These are phyloP conservation scores for Medauroidea extradentata DNA, from an alignment of 1,140 invertebrate genomes.

Conservation along the genomic window DNA sequence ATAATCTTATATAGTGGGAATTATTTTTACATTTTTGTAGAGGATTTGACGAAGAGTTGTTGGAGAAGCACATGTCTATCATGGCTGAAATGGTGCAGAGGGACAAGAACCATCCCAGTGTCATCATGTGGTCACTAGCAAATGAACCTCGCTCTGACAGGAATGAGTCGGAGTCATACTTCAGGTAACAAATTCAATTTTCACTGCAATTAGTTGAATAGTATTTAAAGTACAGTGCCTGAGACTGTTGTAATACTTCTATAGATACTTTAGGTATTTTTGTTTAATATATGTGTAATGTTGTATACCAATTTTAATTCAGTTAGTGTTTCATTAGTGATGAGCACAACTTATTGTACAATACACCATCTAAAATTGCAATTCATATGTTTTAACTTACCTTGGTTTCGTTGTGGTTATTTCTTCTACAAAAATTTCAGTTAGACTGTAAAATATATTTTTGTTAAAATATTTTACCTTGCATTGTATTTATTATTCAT, in stretches of 20 bases:
- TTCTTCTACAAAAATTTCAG: no score
- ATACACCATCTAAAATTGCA: no score
- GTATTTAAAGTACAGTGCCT: constrained; percentile 4
- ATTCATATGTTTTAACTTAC: no score
- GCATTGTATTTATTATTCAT: no score
- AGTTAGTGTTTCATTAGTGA: no score
- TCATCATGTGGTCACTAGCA: constrained; percentile 62
- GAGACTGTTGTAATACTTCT: not conserved
- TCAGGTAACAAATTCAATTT: constrained; percentile 42
- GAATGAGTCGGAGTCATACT: constrained; percentile 48
- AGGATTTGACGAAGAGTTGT: constrained; percentile 36
- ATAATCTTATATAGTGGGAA: no score
- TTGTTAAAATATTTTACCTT: no score
- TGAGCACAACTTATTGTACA: no score
- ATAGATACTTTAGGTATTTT: not conserved
- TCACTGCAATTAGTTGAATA: not conserved
- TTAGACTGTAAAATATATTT: no score
- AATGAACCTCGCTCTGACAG: constrained; percentile 54
- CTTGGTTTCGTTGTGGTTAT: no score
- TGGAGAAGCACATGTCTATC: constrained; percentile 50
- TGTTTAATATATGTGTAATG: not conserved
- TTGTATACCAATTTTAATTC: not conserved
- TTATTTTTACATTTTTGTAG: no score
- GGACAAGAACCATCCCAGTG: constrained; percentile 58
- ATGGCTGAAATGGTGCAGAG: constrained; percentile 51